phyloP scores from a whole-genome alignment of 1,140 invertebrate species.

The Alviniconcha marisindica region DNA sequence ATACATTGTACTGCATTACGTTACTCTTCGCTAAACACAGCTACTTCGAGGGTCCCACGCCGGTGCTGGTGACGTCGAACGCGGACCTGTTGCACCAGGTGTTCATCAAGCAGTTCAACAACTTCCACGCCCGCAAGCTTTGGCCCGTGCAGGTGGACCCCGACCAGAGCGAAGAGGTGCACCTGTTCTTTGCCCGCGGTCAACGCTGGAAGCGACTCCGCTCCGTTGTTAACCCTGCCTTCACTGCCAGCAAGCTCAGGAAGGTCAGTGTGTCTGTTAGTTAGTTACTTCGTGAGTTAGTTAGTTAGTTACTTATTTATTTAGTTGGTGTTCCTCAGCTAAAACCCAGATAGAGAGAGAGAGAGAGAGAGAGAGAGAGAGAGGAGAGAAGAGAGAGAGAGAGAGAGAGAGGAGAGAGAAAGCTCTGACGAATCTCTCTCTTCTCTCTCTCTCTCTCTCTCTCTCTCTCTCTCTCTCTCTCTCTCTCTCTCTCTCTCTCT shows the following conservation, averaged over 20 bases:
- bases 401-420: not conserved
- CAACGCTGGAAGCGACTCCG: constrained; percentile 79
- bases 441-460: no score
- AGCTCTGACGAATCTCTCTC: no score
- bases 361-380: not conserved
- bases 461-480: no score
- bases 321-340: no score
- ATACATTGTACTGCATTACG: no score
- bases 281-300: no score
- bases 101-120: constrained; percentile 77
- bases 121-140: constrained; percentile 76
- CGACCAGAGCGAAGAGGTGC: constrained; percentile 69
- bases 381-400: not conserved
- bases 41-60: constrained; percentile 73
- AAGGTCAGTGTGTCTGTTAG: constrained; percentile 77
- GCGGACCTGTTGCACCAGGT: constrained; percentile 74
- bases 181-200: constrained; percentile 71
- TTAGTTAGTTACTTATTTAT: no score
- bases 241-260: constrained; percentile 80
- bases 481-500: no score
- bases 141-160: constrained; percentile 73
- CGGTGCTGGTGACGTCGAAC: constrained; percentile 75
- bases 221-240: constrained; percentile 80
- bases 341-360: no score
- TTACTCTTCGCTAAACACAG: constrained; percentile 45